Conservation (phyloP, 2,888 invertebrate species). For the Stenoptilia bipunctidactyla region DNA sequence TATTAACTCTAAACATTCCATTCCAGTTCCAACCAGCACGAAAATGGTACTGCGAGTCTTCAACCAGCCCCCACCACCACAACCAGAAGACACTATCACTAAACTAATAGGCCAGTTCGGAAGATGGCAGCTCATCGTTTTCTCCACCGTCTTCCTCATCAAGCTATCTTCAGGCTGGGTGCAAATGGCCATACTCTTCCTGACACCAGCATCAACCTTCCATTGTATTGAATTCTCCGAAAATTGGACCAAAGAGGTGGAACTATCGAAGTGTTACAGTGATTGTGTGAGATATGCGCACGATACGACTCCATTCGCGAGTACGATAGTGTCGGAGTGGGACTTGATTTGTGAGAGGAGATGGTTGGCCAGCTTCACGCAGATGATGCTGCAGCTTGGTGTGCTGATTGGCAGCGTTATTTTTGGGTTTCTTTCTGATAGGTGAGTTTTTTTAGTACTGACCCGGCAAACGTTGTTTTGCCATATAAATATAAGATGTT, state of each 20-base stretch:
- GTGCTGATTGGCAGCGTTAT: conserved; percentile 78
- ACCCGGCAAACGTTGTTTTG: too few relatives aligned
- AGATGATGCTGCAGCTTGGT: conserved; percentile 80
- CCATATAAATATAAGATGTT: too few relatives aligned
- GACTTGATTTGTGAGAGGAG: conserved; percentile 76
- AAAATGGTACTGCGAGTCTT: too few relatives aligned
- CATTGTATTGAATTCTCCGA: conserved; percentile 49
- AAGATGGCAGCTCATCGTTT: conserved; percentile 78
- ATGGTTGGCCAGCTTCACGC: conserved; percentile 78
- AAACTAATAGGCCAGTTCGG: conserved; percentile 66
- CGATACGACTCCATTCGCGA: conserved; percentile 74
- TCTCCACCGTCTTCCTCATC: conserved; percentile 74
- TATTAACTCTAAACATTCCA: too few relatives aligned
- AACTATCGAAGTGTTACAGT: conserved; percentile 57
- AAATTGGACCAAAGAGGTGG: conserved; percentile 27
- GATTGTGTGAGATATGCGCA: conserved; percentile 70
- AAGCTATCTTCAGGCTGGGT: conserved; percentile 86
- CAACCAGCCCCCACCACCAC: conserved; percentile 1
- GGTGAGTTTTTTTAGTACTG: too few relatives aligned
- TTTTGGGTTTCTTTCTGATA: conserved; percentile 81
- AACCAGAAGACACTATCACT: conserved; percentile 41
- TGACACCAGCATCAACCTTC: conserved; percentile 74
- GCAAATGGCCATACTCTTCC: conserved; percentile 79
- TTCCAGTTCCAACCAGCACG: too few relatives aligned
- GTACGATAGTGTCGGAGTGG: conserved; percentile 82